Conservation (phyloP, 2,888 invertebrate species). For the Allygus modestus region DNA sequence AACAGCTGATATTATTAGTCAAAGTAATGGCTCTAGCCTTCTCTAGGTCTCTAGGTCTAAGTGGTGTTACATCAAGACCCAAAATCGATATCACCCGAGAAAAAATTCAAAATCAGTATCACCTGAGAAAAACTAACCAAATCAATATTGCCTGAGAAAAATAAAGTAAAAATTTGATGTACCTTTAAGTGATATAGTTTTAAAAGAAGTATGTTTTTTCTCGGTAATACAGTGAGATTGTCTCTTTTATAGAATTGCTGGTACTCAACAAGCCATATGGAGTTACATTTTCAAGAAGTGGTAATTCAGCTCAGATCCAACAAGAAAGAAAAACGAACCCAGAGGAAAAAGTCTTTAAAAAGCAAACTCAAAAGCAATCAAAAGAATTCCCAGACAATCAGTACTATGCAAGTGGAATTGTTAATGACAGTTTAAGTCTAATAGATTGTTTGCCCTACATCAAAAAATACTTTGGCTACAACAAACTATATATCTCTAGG, state of each 20-base stretch:
- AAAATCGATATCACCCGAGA: too few species aligned
- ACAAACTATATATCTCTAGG: constrained; percentile 48
- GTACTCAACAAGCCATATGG: constrained; percentile 60
- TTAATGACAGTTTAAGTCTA: constrained; percentile 51
- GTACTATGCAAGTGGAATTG: constrained; percentile 33
- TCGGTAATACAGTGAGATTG: too few species aligned
- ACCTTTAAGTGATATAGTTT: too few species aligned
- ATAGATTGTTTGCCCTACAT: constrained; percentile 51
- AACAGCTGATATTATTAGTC: too few species aligned
- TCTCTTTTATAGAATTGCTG: constrained; percentile 47
- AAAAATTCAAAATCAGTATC: too few species aligned
- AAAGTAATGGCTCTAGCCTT: too few species aligned
- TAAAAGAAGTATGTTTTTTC: too few species aligned
- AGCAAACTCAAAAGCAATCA: neutral
- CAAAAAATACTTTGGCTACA: constrained; percentile 26
- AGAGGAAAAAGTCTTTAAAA: constrained; percentile 3
- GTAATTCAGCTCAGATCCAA: neutral
- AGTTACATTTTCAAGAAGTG: constrained; percentile 58
- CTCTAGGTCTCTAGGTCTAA: too few species aligned
- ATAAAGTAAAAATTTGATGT: too few species aligned
- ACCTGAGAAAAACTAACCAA: too few species aligned
- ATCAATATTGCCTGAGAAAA: too few species aligned
- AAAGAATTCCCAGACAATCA: neutral
- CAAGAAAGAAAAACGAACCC: neutral
- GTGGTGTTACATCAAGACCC: too few species aligned